Conservation (phyloP, 2,797 vertebrate genomes). For the Gymnodraco acuticeps region DNA sequence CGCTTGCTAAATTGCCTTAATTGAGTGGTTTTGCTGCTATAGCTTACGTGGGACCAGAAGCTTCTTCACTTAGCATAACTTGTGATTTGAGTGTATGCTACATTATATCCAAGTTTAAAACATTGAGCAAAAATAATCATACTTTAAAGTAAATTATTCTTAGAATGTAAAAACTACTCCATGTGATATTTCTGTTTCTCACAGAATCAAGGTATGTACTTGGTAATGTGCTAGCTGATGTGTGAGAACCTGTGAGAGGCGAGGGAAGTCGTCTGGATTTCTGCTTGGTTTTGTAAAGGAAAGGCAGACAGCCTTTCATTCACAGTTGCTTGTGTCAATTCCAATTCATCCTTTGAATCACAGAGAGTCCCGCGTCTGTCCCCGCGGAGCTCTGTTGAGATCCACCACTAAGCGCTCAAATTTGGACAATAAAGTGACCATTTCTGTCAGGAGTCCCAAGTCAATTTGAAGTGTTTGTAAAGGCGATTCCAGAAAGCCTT, state of each 20-base stretch:
- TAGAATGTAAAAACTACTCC: background rate
- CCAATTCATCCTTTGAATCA: slow-evolving; percentile 70
- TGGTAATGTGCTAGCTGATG: slow-evolving; percentile 38
- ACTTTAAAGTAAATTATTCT: background rate
- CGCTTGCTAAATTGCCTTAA: background rate
- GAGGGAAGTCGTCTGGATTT: slow-evolving; percentile 77
- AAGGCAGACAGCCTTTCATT: slow-evolving; percentile 71
- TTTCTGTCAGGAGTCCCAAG: slow-evolving; percentile 42
- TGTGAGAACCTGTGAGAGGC: slow-evolving; percentile 66
- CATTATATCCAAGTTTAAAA: background rate
- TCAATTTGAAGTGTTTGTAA: slow-evolving; percentile 47
- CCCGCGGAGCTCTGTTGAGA: slow-evolving; percentile 44
- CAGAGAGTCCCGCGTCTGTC: slow-evolving; percentile 42
- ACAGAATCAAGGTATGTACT: background rate
- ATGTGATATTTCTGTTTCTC: background rate
- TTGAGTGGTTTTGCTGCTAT: background rate
- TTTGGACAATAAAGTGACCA: slow-evolving; percentile 45
- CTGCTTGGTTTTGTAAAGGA: slow-evolving; percentile 75
- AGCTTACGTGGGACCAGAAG: background rate
- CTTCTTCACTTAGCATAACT: background rate
- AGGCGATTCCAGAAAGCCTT: slow-evolving; percentile 49
- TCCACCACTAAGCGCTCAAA: slow-evolving; percentile 25
- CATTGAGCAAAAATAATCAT: background rate
- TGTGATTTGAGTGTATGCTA: background rate
- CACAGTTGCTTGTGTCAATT: slow-evolving; percentile 72